Conservation (phyloP, 2,888 invertebrate genomes). For the Drosophila differens region DNA sequence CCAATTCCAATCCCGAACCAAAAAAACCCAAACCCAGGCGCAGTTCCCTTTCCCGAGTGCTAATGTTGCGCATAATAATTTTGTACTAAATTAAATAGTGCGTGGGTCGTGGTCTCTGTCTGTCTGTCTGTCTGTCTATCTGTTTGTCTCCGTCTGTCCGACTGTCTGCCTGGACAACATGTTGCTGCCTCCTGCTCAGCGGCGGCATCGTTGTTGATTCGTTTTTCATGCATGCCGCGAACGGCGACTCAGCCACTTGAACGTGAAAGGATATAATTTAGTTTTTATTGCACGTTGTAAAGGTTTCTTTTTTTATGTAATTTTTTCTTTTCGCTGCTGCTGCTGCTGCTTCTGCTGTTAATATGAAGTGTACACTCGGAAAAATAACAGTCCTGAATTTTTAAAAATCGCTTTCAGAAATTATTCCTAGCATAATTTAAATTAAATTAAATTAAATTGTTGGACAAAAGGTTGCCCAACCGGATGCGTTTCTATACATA, state of each 20-base stretch:
- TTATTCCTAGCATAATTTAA: neutral
- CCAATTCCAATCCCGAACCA: neutral
- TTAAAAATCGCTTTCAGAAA: neutral
- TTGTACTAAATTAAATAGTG: conserved; percentile 82
- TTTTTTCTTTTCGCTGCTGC: neutral
- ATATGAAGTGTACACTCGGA: neutral
- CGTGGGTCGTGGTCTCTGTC: conserved; percentile 65
- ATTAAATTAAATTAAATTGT: no score
- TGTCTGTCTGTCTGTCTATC: conserved; percentile 2
- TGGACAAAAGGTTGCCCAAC: neutral
- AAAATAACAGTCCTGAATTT: neutral
- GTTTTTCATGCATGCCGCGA: conserved; percentile 46
- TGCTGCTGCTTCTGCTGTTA: conserved; percentile 6
- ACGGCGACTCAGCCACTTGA: conserved; percentile 64
- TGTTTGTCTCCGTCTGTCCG: conserved; percentile 10
- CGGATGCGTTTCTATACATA: rapidly evolving
- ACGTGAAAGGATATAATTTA: conserved; percentile 79
- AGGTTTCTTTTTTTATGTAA: conserved; percentile 34
- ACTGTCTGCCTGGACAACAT: conserved; percentile 58
- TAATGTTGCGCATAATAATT: conserved; percentile 82
- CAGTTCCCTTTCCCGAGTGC: conserved; percentile 59
- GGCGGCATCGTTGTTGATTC: conserved; percentile 45
- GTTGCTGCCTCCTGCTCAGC: conserved; percentile 59
- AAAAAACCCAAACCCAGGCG: conserved; percentile 4
- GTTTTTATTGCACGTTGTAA: conserved; percentile 76